These are phyloP conservation scores for Ephialtes manifestator DNA, from an alignment of 2,888 invertebrate genomes.

Conservation along the genomic window DNA sequence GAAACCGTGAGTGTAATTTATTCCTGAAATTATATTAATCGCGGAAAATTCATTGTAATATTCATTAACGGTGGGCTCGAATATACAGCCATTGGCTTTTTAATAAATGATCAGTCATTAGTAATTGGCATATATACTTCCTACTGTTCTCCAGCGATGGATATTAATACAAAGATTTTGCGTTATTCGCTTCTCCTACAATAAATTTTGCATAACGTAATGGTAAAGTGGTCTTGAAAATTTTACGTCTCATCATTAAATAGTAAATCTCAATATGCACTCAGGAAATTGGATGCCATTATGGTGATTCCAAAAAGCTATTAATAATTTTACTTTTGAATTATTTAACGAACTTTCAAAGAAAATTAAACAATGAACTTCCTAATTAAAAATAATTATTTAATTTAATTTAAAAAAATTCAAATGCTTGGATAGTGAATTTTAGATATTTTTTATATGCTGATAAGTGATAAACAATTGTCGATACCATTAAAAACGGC, in stretches of 20 bases:
- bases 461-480: neutral
- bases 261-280: no score
- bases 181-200: neutral
- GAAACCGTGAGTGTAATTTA: constrained; percentile 46
- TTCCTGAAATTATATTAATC: constrained; percentile 53
- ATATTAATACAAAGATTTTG: neutral
- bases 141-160: neutral
- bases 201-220: neutral
- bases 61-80: constrained; percentile 36
- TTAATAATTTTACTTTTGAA: no score
- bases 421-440: no score
- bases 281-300: no score
- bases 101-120: neutral
- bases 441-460: no score
- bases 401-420: no score
- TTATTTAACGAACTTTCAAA: no score
- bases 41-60: constrained; percentile 59
- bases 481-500: neutral
- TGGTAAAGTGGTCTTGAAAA: neutral
- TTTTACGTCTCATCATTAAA: neutral
- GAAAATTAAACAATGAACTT: no score
- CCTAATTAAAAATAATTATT: no score
- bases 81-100: neutral
- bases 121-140: neutral
- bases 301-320: no score